Conservation (phyloP, 1,140 invertebrate genomes). For the Cephus cinctus region DNA sequence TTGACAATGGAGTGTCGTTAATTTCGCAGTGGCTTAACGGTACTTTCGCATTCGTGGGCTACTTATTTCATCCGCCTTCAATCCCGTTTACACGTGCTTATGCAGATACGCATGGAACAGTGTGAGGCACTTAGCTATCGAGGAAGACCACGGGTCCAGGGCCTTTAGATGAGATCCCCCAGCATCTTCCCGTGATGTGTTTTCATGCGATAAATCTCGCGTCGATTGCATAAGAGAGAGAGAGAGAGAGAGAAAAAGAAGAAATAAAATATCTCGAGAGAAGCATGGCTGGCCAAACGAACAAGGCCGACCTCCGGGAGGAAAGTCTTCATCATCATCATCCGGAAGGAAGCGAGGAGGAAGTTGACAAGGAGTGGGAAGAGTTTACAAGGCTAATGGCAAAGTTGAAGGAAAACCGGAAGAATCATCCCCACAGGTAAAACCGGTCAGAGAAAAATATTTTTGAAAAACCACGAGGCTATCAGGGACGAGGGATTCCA, state of each 20-base stretch:
- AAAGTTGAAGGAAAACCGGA: conserved; percentile 56
- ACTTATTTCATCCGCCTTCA: neutral
- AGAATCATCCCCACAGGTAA: conserved; percentile 48
- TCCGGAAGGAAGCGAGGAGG: conserved; percentile 52
- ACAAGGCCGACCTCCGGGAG: conserved; percentile 53
- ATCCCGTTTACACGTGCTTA: too few species aligned
- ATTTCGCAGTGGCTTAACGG: neutral
- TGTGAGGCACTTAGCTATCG: too few species aligned
- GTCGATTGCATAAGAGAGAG: neutral
- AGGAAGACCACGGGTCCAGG: too few species aligned
- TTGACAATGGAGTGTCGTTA: conserved; percentile 20
- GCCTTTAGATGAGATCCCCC: too few species aligned
- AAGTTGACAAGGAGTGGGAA: conserved; percentile 61
- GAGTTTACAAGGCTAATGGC: conserved; percentile 61
- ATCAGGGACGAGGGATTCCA: too few species aligned
- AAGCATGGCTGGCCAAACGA: conserved; percentile 38
- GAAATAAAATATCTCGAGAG: neutral
- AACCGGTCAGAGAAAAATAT: too few species aligned
- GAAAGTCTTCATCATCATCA: conserved; percentile 46
- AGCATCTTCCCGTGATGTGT: neutral
- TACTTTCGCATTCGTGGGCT: neutral
- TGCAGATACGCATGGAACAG: too few species aligned
- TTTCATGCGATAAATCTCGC: neutral
- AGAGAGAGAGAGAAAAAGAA: neutral
- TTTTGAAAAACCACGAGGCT: too few species aligned